Conservation (phyloP, 2,888 invertebrate genomes). For the Amphipoea lucens region DNA sequence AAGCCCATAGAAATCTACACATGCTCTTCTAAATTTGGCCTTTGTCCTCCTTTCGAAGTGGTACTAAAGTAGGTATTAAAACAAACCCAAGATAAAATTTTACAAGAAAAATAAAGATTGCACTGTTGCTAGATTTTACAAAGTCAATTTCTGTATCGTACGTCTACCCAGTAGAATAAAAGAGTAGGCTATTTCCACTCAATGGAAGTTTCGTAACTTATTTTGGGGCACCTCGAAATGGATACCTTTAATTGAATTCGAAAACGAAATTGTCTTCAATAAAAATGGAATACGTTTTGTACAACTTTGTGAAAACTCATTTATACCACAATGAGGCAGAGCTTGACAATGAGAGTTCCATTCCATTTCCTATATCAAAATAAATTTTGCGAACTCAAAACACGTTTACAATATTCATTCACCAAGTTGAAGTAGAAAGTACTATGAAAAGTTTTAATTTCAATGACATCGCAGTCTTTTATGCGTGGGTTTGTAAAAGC, state of each 20-base stretch:
- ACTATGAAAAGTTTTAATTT: constrained; percentile 51
- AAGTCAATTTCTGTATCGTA: neutral
- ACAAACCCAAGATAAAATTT: no score
- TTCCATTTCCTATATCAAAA: constrained; percentile 55
- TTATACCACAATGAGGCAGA: constrained; percentile 52
- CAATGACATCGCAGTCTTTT: constrained; percentile 48
- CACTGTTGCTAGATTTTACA: neutral
- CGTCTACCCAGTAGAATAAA: constrained; percentile 4
- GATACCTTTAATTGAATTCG: constrained; percentile 46
- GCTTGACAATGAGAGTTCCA: constrained; percentile 46
- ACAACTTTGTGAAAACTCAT: constrained; percentile 48
- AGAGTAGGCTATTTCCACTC: constrained; percentile 21
- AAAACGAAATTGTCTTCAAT: constrained; percentile 41
- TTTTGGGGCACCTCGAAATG: constrained; percentile 25
- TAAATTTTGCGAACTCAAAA: constrained; percentile 62
- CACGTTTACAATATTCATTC: constrained; percentile 63
- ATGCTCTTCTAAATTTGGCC: neutral
- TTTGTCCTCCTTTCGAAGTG: neutral
- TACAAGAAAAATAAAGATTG: neutral
- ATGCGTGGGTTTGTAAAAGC: constrained; percentile 47
- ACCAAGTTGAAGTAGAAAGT: constrained; percentile 33
- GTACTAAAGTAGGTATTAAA: neutral
- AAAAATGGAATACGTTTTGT: constrained; percentile 29
- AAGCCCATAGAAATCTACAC: neutral
- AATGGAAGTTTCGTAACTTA: constrained; percentile 16